Base-by-base conservation (phyloP, 2,797 vertebrate species). In the Bovichtus variegatus region DNA sequence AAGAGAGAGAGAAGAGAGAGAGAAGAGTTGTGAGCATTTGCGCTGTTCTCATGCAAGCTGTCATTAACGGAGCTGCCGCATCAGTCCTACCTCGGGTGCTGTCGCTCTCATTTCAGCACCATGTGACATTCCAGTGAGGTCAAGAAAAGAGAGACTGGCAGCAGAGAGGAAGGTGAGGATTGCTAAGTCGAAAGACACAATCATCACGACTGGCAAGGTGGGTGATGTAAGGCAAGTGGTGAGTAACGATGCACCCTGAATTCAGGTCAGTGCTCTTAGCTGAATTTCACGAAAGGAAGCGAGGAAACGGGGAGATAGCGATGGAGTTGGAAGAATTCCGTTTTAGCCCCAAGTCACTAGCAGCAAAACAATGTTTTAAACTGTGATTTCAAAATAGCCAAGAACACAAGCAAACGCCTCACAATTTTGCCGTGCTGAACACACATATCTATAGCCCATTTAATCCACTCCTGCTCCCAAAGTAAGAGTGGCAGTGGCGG, bases 231-330 rank as follows among this genome's bases (percentile, higher is more conserved):
- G 70, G 73, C 65, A 74, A 86, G 80, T 55, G 53, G 83, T 93
- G 89, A 92, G 87, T 92, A 92, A 87, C 78, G 85, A 87, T 80
- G 77, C 79, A 79, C 75, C 61, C 73, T 60, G 78, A 92, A 93
- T 93, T 87, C 88, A 92, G 92, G 94, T 93, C 92, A 92, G 81
- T 50, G 80, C 85, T 86, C 83, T 84, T 78, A 68, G 79, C 77
- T 83, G 80, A 83, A 85, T 84, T 86, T 76, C 64, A 81, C 25
- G 16, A 82, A 34, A 72, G 68, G 58, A 77, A 89, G 77, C 43
- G 0, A 57, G 53, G 31, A 85, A 84, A 82, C 13, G 1, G 11
- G 10, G 34, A 63, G 51, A 78, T 21, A 51, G 72, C 46, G 65
- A 75, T 51, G 41, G 84, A 81, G 67, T 80, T 76, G 71, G 67